Conservation (phyloP, 2,113 vertebrate species). For the Chunga burmeisteri region DNA sequence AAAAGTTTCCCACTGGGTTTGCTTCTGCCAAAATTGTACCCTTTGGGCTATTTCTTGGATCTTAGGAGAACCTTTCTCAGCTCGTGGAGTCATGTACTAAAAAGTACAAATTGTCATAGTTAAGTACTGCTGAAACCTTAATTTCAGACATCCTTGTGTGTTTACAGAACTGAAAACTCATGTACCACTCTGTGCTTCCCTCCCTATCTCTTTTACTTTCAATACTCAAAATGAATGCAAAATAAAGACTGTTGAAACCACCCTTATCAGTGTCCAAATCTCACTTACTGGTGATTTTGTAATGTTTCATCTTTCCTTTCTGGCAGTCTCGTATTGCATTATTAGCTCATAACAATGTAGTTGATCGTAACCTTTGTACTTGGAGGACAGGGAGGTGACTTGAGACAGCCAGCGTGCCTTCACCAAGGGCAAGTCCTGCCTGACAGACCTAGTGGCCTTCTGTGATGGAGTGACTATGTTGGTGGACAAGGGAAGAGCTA, state of each 20-base stretch:
- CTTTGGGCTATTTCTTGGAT: background rate
- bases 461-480: background rate
- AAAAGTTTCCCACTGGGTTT: background rate
- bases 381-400: background rate
- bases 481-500: background rate
- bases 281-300: background rate
- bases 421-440: background rate
- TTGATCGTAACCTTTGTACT: background rate
- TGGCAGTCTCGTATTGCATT: background rate
- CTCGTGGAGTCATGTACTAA: background rate
- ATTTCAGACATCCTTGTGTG: background rate
- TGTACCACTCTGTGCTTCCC: background rate
- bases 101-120: background rate
- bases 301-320: background rate
- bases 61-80: background rate
- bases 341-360: background rate
- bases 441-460: background rate
- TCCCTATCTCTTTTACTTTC: background rate
- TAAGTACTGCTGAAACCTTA: background rate
- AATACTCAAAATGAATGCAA: background rate
- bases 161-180: background rate
- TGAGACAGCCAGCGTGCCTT: background rate
- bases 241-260: background rate
- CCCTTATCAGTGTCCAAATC: background rate
- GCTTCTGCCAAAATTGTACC: background rate